Conservation (phyloP, 1,140 invertebrate species). For the Paraescarpia echinospica region DNA sequence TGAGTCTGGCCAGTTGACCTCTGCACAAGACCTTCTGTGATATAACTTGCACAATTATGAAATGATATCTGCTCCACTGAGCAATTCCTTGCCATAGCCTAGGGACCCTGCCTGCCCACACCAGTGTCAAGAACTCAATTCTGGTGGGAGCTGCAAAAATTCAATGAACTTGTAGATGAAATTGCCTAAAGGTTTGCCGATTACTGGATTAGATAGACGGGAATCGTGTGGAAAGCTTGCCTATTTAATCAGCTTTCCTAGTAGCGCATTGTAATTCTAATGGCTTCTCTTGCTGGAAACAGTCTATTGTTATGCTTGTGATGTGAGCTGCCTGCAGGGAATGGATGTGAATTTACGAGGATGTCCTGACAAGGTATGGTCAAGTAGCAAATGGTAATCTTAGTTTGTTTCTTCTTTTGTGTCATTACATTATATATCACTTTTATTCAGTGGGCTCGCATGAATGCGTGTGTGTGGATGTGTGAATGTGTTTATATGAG, state of each 20-base stretch:
- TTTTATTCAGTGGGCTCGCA: background rate
- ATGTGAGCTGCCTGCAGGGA: background rate
- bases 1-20: background rate
- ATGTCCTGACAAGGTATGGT: background rate
- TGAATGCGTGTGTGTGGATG: background rate
- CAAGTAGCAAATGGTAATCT: background rate
- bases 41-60: background rate
- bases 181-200: background rate
- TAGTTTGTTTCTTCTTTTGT: background rate
- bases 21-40: background rate
- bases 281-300: background rate
- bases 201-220: background rate
- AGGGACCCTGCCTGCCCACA: background rate
- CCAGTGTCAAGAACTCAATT: background rate
- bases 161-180: background rate
- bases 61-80: constrained; percentile 1
- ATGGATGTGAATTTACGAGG: background rate
- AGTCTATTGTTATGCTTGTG: background rate
- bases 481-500: background rate
- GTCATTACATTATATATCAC: too few relatives aligned
- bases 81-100: background rate
- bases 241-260: constrained; percentile 6
- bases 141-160: background rate
- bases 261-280: background rate
- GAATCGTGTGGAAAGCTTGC: background rate